phyloP scores from a whole-genome alignment of 2,797 vertebrate genomes.

The Schizothorax lantsangensis region DNA sequence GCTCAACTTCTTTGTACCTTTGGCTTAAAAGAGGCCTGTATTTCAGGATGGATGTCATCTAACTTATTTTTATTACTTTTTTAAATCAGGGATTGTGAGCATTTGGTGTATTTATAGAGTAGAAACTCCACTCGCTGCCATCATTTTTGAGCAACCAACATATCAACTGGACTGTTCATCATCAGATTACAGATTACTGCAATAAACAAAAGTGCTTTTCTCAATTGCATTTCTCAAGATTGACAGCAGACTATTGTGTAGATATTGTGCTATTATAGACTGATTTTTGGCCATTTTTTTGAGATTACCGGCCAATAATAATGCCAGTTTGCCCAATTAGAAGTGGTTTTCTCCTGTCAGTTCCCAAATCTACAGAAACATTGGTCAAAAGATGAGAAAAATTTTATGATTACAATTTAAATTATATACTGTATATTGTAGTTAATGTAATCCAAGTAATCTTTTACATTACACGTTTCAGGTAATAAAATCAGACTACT shows the following conservation, averaged over 20 bases:
- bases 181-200: conserved; percentile 1
- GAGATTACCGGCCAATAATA: background rate
- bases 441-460: no score
- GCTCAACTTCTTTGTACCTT: conserved; percentile 26
- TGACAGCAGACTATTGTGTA: background rate
- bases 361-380: no score
- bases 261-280: background rate
- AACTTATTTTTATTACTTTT: background rate
- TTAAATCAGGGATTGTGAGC: background rate
- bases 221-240: background rate
- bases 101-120: background rate
- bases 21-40: conserved; percentile 29
- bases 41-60: conserved; percentile 29
- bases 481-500: no score
- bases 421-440: no score
- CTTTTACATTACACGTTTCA: no score
- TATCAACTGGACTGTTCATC: background rate
- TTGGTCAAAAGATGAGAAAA: background rate
- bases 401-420: no score
- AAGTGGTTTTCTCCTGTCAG: background rate
- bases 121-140: background rate
- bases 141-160: background rate
- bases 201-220: background rate
- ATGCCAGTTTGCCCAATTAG: background rate
- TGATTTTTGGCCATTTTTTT: background rate